Evolutionary conservation across 2,888 invertebrate genomes (phyloP), one percentile per base, ranked within the genome.

Genomic region (Epirrhoe alternata): DNA sequence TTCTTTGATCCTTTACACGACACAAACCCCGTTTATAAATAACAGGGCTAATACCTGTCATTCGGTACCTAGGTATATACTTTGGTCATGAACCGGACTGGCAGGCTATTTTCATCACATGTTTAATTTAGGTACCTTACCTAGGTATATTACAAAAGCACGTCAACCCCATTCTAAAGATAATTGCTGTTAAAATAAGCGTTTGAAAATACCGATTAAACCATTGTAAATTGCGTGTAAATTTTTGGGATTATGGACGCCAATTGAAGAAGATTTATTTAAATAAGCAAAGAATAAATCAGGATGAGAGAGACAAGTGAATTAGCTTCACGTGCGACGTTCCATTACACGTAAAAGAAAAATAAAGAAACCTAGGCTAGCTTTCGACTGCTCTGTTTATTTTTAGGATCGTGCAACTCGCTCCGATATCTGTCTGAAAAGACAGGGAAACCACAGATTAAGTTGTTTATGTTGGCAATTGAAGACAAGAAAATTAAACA

Each of bases 321-420:
- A 77, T 80, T 77, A 70, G 70, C 73, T 79, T 78, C 73, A 74
- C 76, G 78, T 82, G 82, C 84, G 83, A 82, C 79, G 79, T 79
- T 78, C 78, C 76, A 82, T 83, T 83, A 83, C 78, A 84, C 74
- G 64, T 70, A 74, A 70, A 78, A 79, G 74, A 78, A 79, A 79
- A 76, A 70, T 66, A 73, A 78, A 74, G 57, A 76, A 76, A 75
- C 71, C 74, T 67, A 55, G 16, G 17, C 56, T 68, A 73, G 72
- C 56, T 75, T 77, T 76, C 69, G 70, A 68, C 74, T 71, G 66
- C 69, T 75, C 33, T 33, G 35, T 53, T 49, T 61, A 66, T 66
- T 66, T 66, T 52, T 3, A 47, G 42, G 55, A 51, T 54, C 24
- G 33, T 51, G 38, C 35, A 30, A 51, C 38, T 52, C 35, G 61